Conservation (phyloP, 1,140 invertebrate genomes). For the Lepeophtheirus salmonis region DNA sequence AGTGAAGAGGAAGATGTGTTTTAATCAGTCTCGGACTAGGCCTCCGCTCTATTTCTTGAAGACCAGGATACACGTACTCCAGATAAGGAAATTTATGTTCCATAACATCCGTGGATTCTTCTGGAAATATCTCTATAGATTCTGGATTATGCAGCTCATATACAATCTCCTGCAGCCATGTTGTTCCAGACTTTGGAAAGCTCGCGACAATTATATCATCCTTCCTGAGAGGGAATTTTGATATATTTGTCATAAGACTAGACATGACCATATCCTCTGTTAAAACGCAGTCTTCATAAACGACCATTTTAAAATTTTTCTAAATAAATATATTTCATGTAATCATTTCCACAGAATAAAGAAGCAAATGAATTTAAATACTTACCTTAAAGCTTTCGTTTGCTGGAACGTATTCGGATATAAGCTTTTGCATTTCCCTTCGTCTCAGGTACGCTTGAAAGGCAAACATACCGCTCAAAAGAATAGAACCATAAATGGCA, state of each 20-base stretch:
- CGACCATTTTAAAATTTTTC: not conserved
- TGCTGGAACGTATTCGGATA: not conserved
- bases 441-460: not conserved
- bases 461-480: not conserved
- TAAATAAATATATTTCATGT: not conserved
- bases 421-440: not conserved
- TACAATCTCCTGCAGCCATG: constrained; percentile 13
- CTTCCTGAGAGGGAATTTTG: not conserved
- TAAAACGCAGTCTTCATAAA: not conserved
- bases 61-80: constrained; percentile 5
- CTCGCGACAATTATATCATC: constrained; percentile 3
- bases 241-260: not conserved
- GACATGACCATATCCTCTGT: constrained; percentile 9
- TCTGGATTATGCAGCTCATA: not conserved
- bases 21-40: constrained; percentile 2
- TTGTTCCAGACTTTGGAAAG: constrained; percentile 17
- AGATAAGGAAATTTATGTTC: constrained; percentile 11
- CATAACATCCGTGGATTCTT: not conserved
- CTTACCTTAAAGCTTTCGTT: not conserved
- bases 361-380: too few species aligned
- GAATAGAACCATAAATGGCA: not conserved
- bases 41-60: not conserved
- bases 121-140: not conserved
- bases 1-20: constrained; percentile 9
- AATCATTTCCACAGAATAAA: too few species aligned